Conservation (phyloP, 2,797 vertebrate species). For the Bucorvus abyssinicus region DNA sequence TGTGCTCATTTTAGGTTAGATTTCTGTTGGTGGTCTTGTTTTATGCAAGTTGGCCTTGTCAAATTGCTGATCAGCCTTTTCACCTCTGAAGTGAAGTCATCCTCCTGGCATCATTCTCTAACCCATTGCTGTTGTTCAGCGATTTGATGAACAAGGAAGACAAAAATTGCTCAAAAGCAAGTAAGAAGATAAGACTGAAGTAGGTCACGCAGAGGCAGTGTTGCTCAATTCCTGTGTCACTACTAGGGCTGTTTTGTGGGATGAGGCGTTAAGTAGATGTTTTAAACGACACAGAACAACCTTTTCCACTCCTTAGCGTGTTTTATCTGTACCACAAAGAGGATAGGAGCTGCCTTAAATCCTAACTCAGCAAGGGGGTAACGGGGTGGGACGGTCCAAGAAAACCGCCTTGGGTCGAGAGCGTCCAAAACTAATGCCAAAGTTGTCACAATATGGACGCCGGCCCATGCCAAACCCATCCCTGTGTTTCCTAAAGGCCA, state of each 20-base stretch:
- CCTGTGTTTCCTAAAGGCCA: too few relatives aligned
- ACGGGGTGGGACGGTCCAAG: neutral
- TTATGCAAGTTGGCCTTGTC: neutral
- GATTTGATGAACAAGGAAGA: neutral
- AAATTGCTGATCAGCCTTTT: neutral
- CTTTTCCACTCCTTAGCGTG: neutral
- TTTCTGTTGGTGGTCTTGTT: neutral
- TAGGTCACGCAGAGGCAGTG: neutral
- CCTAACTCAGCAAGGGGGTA: neutral
- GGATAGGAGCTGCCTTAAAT: neutral
- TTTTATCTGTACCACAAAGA: neutral
- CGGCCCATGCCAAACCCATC: too few relatives aligned
- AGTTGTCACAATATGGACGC: too few relatives aligned
- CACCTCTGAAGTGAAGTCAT: neutral
- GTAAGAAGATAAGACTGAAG: neutral
- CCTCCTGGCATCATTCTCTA: neutral
- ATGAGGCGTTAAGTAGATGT: neutral
- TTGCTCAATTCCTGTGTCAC: neutral
- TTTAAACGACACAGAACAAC: neutral
- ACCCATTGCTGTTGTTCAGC: neutral
- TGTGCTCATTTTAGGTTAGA: neutral
- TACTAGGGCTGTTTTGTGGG: neutral
- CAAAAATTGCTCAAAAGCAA: neutral
- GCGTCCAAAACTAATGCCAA: neutral
- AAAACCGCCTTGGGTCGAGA: neutral